Percentiles rank a stretch among this genome's conserved stretches.
Evolutionary conservation across 2,113 vertebrate genomes (phyloP).

Genomic region (Antennarius striatus): DNA sequence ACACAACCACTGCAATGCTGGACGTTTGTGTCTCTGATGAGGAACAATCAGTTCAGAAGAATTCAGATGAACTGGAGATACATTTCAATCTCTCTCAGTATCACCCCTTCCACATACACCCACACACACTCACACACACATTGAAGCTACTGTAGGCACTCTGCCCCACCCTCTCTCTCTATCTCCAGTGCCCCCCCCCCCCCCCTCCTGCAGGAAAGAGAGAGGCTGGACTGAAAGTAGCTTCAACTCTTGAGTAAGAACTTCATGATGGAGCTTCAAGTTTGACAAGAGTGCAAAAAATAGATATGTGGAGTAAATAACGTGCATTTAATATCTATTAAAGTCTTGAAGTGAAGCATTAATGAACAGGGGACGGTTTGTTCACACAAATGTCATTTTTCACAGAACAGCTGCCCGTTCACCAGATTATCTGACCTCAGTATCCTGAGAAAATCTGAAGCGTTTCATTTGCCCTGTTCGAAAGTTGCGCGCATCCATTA

Average conservation of each 20-base stretch:
- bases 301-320: too few species aligned
- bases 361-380: background rate
- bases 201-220: constrained; percentile 27
- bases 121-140: background rate
- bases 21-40: too few species aligned
- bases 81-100: too few species aligned
- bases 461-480: too few species aligned
- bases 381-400: background rate
- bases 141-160: constrained; percentile 29
- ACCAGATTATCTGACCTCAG: too few species aligned
- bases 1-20: too few species aligned
- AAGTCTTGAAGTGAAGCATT: background rate
- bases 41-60: too few species aligned
- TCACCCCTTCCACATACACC: too few species aligned
- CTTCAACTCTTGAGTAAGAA: constrained; percentile 6
- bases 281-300: too few species aligned
- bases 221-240: constrained; percentile 36
- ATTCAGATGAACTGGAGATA: too few species aligned
- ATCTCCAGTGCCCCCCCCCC: constrained; percentile 3
- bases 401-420: background rate
- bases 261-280: background rate
- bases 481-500: too few species aligned
- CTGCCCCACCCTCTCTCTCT: constrained; percentile 39
- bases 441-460: too few species aligned
- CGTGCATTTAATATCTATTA: background rate